Evolutionary conservation across 1,140 invertebrate species (phyloP), one percentile per base, ranked within the genome.

Genomic region (Dinoponera quadriceps): DNA sequence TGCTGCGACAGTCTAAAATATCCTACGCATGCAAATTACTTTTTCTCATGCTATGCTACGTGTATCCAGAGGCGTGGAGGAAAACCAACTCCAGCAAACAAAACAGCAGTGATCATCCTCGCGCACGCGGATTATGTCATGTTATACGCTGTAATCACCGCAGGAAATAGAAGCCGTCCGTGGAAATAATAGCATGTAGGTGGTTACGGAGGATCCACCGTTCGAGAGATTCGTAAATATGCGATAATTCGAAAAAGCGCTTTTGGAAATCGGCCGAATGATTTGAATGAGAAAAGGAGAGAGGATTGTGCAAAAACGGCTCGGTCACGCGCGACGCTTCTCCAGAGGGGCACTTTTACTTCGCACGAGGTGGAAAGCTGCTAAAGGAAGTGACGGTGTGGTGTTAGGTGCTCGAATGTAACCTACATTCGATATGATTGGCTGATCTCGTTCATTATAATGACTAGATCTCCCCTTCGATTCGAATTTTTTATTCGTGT

Each of bases 381-480:
- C 9, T 60, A 82, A 86, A 84, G 84, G 84, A 88, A 89, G 84
- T 60, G 57, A 55, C 57, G 20, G 55, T 57, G 60, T 68, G 18
- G 55, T 51, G 60, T 68, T 63, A 51, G 29, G 44, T 68, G 65
- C 57, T 59, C 27, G 33, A 38, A 73, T 33, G 44, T 83, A 80
- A 88, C 62, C 84, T 57, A 88, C 77, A 82, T 89, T 75, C 72
- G 65, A 78, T 84, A 69, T 51, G 68, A 87, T 68, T 69, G 33
- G 55, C 51, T n/a, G 51, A 72, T 72, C 49, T 63, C 33, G 69
- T 69, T 54, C 18, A 59, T 69, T 55, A 22, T 55, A 55, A 48
- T 27, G 38, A 33, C 13, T 16, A 3, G 33, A 80, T 78, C 51
- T 57, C 13, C 49, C 49, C 13, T 7, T 13, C 29, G 22, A 2